Evolutionary conservation across 92 coral and sea anemone genomes (phyloP).

Genomic region (Epizoanthus fatuus): DNA sequence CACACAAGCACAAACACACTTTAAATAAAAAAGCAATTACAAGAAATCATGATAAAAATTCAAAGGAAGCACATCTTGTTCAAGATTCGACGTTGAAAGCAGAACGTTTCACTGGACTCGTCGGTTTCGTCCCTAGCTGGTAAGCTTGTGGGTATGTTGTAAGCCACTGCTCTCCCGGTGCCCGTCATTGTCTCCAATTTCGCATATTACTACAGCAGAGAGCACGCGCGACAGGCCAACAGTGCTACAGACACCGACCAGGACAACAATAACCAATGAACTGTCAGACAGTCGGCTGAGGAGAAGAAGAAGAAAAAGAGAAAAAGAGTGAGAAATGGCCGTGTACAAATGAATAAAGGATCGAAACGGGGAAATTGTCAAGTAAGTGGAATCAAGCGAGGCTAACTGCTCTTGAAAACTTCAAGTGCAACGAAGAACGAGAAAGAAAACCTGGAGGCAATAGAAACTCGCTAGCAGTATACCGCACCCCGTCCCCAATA

Average conservation of each 20-base stretch:
- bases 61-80: too few species aligned
- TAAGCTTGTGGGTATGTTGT: conserved; percentile 39
- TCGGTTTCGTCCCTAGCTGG: conserved; percentile 1
- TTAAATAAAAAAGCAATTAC: too few species aligned
- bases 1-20: too few species aligned
- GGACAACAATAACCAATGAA: not conserved
- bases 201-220: conserved; percentile 46
- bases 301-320: conserved; percentile 32
- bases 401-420: not conserved
- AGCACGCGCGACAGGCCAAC: conserved; percentile 38
- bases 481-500: not conserved
- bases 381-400: conserved; percentile 26
- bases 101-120: too few species aligned
- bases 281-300: not conserved
- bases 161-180: conserved; percentile 34
- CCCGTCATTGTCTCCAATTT: conserved; percentile 40
- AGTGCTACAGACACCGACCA: conserved; percentile 16
- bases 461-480: conserved; percentile 18
- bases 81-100: too few species aligned
- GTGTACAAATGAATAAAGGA: conserved; percentile 26
- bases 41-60: too few species aligned
- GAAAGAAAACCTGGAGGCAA: conserved; percentile 1
- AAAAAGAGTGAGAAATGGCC: conserved; percentile 13
- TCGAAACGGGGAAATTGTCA: conserved; percentile 18
- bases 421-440: conserved; percentile 23